These are phyloP conservation scores for Schizaphis graminum DNA, from an alignment of 2,888 invertebrate species.

Conservation along the genomic window DNA sequence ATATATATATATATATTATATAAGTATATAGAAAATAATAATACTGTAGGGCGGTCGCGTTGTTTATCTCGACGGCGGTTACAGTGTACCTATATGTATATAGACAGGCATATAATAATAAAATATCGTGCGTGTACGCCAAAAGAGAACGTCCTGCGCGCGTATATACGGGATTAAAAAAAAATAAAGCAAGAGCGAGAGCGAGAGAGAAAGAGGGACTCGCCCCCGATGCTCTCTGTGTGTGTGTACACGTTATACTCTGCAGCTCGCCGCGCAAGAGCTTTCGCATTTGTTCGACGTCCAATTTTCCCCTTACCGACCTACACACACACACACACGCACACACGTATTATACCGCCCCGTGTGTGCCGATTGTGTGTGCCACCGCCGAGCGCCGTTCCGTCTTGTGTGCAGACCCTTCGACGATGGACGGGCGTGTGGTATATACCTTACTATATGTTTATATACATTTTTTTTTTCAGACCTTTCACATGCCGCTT, in stretches of 20 bases:
- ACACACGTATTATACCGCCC: not conserved
- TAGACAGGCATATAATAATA: slow-evolving; percentile 3
- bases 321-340: not conserved
- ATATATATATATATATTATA: not conserved
- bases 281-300: slow-evolving; percentile 30
- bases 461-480: not conserved
- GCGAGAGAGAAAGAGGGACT: not conserved
- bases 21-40: not conserved
- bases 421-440: not conserved
- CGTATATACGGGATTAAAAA: not conserved
- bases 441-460: not conserved
- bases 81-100: no score
- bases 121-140: not conserved
- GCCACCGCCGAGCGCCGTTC: not conserved
- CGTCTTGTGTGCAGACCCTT: slow-evolving; percentile 1
- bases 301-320: slow-evolving; percentile 22
- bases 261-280: not conserved
- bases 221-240: not conserved
- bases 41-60: not conserved
- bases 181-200: not conserved
- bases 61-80: not conserved
- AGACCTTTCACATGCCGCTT: not conserved
- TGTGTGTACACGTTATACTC: not conserved
- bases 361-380: not conserved
- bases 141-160: not conserved